Percentiles rank a stretch among this genome's conserved stretches.
phyloP scores from a whole-genome alignment of 2,797 vertebrate species.

The Gephyroberyx darwinii region DNA sequence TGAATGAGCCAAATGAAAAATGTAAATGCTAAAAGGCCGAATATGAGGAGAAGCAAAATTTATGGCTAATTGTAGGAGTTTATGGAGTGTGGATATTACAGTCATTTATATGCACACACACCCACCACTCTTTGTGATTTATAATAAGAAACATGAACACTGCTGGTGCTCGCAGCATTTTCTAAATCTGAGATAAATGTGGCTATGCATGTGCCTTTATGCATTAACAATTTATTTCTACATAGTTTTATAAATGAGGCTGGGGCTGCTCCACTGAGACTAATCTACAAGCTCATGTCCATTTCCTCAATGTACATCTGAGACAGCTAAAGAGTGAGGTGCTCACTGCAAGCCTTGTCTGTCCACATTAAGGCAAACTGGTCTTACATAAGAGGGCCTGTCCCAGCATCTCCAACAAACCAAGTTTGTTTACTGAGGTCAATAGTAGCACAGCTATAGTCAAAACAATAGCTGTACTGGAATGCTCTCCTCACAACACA shows the following conservation, averaged over 20 bases:
- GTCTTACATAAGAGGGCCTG: slow-evolving; percentile 4
- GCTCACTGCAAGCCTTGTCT: neutral
- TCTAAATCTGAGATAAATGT: neutral
- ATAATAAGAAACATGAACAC: neutral
- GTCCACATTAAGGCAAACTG: neutral
- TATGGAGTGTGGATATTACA: neutral
- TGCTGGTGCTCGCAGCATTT: neutral
- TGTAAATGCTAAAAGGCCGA: no score
- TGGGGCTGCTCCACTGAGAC: neutral
- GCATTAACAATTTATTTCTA: neutral
- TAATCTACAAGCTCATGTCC: neutral
- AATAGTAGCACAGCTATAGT: no score
- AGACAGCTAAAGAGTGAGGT: neutral
- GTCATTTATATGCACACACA: neutral
- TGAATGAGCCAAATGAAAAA: no score
- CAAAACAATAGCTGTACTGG: no score
- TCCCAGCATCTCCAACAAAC: neutral
- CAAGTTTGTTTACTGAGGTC: neutral
- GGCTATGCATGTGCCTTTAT: neutral
- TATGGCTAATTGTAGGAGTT: neutral
- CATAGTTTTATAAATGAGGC: neutral
- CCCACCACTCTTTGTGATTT: neutral
- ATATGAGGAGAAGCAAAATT: no score
- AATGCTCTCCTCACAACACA: neutral
- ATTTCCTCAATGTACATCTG: neutral